A percentile compares a stretch with the other conserved stretches of the same genome.
Conservation (phyloP, 1,140 invertebrate species). For the Cyclargus thomasi region DNA sequence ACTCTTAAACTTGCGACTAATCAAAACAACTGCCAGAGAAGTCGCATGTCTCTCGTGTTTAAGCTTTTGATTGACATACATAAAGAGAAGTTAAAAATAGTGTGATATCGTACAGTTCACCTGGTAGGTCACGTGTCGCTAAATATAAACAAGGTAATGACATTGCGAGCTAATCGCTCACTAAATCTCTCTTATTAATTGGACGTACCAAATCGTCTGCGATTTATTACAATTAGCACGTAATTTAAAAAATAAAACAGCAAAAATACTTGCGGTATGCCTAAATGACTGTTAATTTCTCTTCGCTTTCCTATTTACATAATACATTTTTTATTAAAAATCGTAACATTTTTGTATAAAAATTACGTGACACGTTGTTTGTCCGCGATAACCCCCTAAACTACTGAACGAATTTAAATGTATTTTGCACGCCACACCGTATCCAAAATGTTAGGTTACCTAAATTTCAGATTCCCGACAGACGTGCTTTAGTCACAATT, state of each 20-base stretch:
- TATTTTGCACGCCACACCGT: too few species aligned
- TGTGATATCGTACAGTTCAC: conserved; percentile 19
- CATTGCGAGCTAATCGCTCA: conserved; percentile 25
- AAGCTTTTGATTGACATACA: not conserved
- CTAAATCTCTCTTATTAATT: conserved; percentile 9
- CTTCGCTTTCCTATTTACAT: too few species aligned
- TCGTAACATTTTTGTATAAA: too few species aligned
- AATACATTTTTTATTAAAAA: too few species aligned
- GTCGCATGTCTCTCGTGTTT: not conserved
- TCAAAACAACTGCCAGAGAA: not conserved
- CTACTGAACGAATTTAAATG: too few species aligned
- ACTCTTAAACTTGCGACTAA: not conserved
- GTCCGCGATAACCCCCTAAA: too few species aligned
- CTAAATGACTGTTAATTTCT: not conserved
- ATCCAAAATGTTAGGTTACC: too few species aligned
- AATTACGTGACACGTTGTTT: too few species aligned
- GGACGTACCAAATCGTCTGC: conserved; percentile 2
- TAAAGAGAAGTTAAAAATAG: conserved; percentile 4
- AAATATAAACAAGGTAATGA: conserved; percentile 39
- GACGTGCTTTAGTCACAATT: too few species aligned
- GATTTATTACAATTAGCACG: conserved; percentile 11
- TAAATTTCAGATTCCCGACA: too few species aligned
- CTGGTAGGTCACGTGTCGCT: conserved; percentile 24
- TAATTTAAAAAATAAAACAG: not conserved
- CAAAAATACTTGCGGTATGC: not conserved